phyloP scores from a whole-genome alignment of 92 coral and sea anemone genomes.

The Siderastrea siderea region DNA sequence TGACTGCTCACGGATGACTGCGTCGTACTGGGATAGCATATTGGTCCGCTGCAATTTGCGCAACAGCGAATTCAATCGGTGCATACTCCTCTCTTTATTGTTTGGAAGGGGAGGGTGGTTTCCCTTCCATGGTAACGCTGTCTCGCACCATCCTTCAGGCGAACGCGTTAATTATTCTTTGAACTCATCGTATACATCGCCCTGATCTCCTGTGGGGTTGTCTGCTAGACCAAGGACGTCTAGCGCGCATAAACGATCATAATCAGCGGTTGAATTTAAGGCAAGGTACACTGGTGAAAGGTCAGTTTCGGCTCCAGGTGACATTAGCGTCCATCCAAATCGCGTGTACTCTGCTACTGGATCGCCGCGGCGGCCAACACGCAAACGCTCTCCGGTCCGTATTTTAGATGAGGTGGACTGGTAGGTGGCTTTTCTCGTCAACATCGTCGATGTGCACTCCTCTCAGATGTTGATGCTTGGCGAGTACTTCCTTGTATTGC shows the following conservation, averaged over 20 bases:
- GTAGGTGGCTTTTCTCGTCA: slow-evolving; percentile 55
- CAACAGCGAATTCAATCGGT: slow-evolving; percentile 32
- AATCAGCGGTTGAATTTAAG: no score
- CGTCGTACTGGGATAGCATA: slow-evolving; percentile 61
- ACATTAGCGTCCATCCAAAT: slow-evolving; percentile 82
- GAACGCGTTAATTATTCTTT: slow-evolving; percentile 61
- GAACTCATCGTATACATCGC: slow-evolving; percentile 69
- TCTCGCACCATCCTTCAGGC: slow-evolving; percentile 71
- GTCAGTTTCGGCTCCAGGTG: slow-evolving; percentile 66
- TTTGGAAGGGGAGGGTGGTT: slow-evolving; percentile 50
- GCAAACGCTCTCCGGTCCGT: slow-evolving; percentile 62
- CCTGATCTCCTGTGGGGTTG: not conserved
- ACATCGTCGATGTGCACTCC: slow-evolving; percentile 73
- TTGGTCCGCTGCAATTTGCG: slow-evolving; percentile 41
- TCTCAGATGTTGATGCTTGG: slow-evolving; percentile 59
- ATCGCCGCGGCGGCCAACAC: slow-evolving; percentile 78
- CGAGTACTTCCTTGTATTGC: slow-evolving; percentile 59
- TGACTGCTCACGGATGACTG: slow-evolving; percentile 69
- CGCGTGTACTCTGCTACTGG: slow-evolving; percentile 76
- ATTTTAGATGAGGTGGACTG: slow-evolving; percentile 76
- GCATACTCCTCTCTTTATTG: slow-evolving; percentile 58
- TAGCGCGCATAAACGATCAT: no score
- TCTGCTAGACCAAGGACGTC: no score
- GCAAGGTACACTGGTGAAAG: no score
- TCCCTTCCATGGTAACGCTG: slow-evolving; percentile 68